Conservation (phyloP, 2,888 invertebrate genomes). For the Cactoblastis cactorum region DNA sequence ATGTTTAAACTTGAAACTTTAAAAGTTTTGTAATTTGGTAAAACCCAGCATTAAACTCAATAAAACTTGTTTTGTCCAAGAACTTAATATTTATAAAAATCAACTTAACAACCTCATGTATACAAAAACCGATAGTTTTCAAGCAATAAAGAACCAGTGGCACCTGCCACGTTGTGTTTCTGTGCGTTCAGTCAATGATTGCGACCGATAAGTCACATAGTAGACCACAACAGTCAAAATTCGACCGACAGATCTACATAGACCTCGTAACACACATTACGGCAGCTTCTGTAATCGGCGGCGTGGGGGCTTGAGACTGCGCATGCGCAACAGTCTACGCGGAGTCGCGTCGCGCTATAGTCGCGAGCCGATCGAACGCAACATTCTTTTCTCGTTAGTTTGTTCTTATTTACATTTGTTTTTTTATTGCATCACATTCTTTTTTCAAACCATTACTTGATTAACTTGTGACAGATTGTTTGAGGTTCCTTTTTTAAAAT, state of each 20-base stretch:
- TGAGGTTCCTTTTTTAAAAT: constrained; percentile 6
- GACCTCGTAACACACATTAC: constrained; percentile 62
- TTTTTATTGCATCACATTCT: constrained; percentile 19
- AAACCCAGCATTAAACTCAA: neutral
- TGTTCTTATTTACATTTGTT: constrained; percentile 24
- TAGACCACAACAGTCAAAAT: constrained; percentile 27
- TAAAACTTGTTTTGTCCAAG: neutral
- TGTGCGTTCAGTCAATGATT: neutral
- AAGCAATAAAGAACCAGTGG: neutral
- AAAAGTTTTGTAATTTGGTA: neutral
- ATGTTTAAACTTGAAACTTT: neutral
- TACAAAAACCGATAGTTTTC: no score
- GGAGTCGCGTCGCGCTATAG: constrained; percentile 64
- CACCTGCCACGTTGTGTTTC: neutral
- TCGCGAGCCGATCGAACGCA: constrained; percentile 41
- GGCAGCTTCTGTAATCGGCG: constrained; percentile 45
- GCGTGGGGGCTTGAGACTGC: constrained; percentile 41
- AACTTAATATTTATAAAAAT: no score
- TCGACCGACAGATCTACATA: constrained; percentile 61
- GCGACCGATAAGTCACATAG: constrained; percentile 9
- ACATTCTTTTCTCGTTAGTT: constrained; percentile 33
- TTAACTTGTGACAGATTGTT: constrained; percentile 11
- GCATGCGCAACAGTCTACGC: constrained; percentile 60
- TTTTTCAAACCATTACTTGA: constrained; percentile 15
- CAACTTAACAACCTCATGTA: no score